Percentiles rank a stretch among this genome's conserved stretches.
phyloP scores from a whole-genome alignment of 2,797 vertebrate species.

The Distichodus sexfasciatus region DNA sequence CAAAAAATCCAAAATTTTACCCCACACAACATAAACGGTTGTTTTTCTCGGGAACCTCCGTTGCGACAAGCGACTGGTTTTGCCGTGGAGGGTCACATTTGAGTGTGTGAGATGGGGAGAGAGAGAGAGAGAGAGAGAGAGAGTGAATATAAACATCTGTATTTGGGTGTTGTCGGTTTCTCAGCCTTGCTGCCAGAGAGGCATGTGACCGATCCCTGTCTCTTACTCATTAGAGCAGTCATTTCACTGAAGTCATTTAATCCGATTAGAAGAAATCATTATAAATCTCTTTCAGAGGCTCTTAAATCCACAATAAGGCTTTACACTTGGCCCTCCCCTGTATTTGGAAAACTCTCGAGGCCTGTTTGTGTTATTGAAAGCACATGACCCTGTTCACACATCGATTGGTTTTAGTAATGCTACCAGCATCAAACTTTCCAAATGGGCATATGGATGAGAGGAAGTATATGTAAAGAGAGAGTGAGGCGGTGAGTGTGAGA shows the following conservation, averaged over 20 bases:
- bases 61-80: no score
- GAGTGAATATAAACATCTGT: conserved; percentile 23
- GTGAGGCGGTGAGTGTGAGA: not conserved
- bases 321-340: conserved; percentile 8
- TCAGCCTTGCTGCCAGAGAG: not conserved
- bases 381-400: conserved; percentile 19
- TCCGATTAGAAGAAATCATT: conserved; percentile 16
- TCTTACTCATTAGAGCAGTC: conserved; percentile 8
- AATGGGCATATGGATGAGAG: conserved; percentile 30
- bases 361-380: conserved; percentile 21
- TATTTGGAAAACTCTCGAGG: conserved; percentile 14
- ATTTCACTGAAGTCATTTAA: conserved; percentile 15
- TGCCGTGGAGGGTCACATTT: no score
- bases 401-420: conserved; percentile 24
- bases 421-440: conserved; percentile 27
- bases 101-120: no score
- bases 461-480: not conserved
- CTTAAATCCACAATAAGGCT: conserved; percentile 8
- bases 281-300: conserved; percentile 3
- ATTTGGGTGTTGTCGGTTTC: conserved; percentile 20
- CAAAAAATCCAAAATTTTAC: no score
- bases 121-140: not conserved
- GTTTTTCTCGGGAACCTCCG: no score
- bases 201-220: conserved; percentile 11
- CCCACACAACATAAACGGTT: no score